Percentiles rank a stretch among this genome's conserved stretches.
These are phyloP conservation scores for Apis florea DNA, from an alignment of 1,140 invertebrate genomes.

Conservation along the genomic window DNA sequence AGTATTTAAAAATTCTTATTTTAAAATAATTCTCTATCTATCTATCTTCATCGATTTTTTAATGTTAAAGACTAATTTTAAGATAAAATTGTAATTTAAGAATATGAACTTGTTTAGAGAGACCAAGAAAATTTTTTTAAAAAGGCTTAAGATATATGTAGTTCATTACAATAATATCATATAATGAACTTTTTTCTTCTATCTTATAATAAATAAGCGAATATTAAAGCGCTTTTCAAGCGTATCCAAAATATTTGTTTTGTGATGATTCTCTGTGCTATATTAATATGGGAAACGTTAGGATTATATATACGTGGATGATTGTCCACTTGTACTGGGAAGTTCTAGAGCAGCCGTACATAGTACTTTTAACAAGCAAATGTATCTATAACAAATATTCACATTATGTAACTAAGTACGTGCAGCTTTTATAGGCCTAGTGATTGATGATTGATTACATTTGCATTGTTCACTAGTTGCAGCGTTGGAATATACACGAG, in stretches of 20 bases:
- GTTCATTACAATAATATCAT: slow-evolving; percentile 25
- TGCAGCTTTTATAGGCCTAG: slow-evolving; percentile 69
- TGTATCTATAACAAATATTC: slow-evolving; percentile 34
- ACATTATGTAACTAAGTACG: slow-evolving; percentile 67
- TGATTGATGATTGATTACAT: slow-evolving; percentile 72
- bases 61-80: slow-evolving; percentile 32
- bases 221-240: slow-evolving; percentile 50
- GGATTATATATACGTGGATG: slow-evolving; percentile 16
- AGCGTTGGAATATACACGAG: slow-evolving; percentile 76
- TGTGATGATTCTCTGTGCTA: slow-evolving; percentile 26
- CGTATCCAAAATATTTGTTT: slow-evolving; percentile 58
- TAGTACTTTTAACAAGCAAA: slow-evolving; percentile 29
- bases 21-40: slow-evolving; percentile 15
- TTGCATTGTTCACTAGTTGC: slow-evolving; percentile 75
- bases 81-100: slow-evolving; percentile 23
- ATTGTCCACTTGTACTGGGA: slow-evolving; percentile 42
- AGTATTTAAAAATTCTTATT: background rate
- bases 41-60: slow-evolving; percentile 3
- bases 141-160: slow-evolving; percentile 24
- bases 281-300: slow-evolving; percentile 26
- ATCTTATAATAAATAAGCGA: slow-evolving; percentile 30
- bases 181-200: slow-evolving; percentile 3
- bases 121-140: slow-evolving; percentile 16
- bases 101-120: slow-evolving; percentile 16
- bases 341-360: slow-evolving; percentile 41